Percentiles rank a stretch among this genome's conserved stretches.
Conservation (phyloP, 2,797 vertebrate genomes). For the Arnoldichthys spilopterus region DNA sequence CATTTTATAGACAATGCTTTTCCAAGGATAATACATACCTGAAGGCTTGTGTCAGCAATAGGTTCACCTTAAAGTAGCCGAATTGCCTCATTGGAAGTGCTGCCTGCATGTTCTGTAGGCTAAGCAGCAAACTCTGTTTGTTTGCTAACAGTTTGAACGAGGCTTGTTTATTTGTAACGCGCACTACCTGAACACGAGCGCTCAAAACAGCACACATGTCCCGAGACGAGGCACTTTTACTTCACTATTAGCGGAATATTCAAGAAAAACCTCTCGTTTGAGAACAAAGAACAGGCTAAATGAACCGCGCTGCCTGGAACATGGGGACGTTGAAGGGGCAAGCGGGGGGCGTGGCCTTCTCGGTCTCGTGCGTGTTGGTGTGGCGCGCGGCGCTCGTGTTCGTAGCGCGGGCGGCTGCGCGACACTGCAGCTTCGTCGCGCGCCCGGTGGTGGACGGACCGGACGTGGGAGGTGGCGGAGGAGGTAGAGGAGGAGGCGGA, state of each 20-base stretch:
- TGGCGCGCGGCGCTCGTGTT: constrained; percentile 51
- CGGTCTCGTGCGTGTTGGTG: constrained; percentile 49
- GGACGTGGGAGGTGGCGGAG: constrained; percentile 27
- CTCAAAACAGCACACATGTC: too few relatives aligned
- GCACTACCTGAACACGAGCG: too few relatives aligned
- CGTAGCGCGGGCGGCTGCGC: constrained; percentile 45
- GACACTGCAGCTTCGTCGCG: constrained; percentile 50
- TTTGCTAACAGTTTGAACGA: too few relatives aligned
- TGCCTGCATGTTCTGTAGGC: too few relatives aligned
- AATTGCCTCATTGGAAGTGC: too few relatives aligned
- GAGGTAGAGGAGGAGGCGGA: constrained; percentile 15
- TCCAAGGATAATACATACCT: too few relatives aligned
- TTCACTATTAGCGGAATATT: background rate
- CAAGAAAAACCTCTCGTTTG: background rate
- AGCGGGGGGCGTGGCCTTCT: constrained; percentile 58
- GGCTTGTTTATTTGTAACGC: too few relatives aligned
- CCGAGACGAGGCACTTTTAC: background rate
- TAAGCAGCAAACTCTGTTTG: too few relatives aligned
- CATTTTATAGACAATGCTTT: too few relatives aligned
- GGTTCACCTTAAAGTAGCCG: too few relatives aligned
- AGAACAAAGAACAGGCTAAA: constrained; percentile 10
- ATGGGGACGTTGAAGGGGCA: background rate
- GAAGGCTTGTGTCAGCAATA: too few relatives aligned
- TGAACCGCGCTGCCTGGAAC: constrained; percentile 32
- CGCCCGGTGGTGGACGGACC: constrained; percentile 34